Conservation (phyloP, 2,113 vertebrate species). For the Alaudala cheleensis region DNA sequence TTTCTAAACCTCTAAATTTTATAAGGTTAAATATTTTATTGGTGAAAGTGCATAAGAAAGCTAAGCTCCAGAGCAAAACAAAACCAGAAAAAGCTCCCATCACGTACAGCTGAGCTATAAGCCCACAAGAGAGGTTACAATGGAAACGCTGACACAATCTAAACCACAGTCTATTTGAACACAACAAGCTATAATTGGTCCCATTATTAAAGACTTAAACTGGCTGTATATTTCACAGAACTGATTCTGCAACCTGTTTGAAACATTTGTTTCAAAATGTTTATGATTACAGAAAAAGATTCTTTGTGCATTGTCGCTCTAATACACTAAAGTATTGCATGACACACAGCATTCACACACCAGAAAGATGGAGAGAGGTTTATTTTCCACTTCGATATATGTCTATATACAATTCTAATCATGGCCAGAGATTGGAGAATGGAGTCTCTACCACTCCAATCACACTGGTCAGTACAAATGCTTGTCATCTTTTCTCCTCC, state of each 20-base stretch:
- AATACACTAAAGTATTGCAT: no score
- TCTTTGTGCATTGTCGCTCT: neutral
- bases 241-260: neutral
- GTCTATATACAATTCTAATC: no score
- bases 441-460: no score
- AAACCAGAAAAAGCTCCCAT: neutral
- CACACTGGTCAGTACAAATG: no score
- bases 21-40: neutral
- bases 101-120: neutral
- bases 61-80: neutral
- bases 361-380: no score
- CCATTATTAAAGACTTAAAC: neutral
- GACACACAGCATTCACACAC: no score
- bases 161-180: neutral
- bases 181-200: neutral
- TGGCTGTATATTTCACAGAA: neutral
- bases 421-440: no score
- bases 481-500: no score
- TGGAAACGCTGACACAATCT: neutral
- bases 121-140: neutral
- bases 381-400: no score
- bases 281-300: neutral
- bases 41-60: neutral
- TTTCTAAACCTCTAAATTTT: neutral
- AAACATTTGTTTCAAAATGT: neutral